Evolutionary conservation across 37 sponge, comb jelly and placozoan species (phyloP).

Genomic region (Halisarca cf. caerulea): DNA sequence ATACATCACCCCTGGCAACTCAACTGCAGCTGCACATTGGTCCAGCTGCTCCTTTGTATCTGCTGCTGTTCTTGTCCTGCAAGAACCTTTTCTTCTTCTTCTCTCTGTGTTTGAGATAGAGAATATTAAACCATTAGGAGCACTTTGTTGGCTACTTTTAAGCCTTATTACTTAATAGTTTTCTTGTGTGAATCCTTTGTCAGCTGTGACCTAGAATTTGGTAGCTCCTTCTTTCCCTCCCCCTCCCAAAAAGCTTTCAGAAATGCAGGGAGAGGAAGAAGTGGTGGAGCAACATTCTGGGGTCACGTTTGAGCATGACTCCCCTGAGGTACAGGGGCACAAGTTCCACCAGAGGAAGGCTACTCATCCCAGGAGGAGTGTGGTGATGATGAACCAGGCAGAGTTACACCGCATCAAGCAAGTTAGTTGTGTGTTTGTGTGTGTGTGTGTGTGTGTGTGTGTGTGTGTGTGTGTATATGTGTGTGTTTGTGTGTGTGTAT

Average conservation of each 20-base stretch:
- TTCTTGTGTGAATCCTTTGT: too few relatives aligned
- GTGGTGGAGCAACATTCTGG: neutral
- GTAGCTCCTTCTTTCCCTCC: too few relatives aligned
- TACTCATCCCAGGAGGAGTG: constrained; percentile 23
- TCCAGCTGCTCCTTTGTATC: neutral
- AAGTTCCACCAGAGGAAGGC: constrained; percentile 5
- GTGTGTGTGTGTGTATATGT: too few relatives aligned
- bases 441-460: too few relatives aligned
- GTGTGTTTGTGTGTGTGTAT: too few relatives aligned
- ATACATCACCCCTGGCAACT: neutral
- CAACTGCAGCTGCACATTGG: constrained; percentile 2
- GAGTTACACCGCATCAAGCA: constrained; percentile 13
- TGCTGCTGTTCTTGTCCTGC: neutral
- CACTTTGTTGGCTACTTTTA: too few relatives aligned
- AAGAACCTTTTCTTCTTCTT: neutral
- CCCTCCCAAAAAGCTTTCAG: neutral
- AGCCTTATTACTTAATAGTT: too few relatives aligned
- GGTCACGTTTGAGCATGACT: neutral
- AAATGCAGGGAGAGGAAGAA: constrained; percentile 3
- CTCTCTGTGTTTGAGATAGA: neutral
- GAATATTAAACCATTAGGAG: too few relatives aligned
- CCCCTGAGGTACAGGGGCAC: neutral
- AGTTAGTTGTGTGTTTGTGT: neutral
- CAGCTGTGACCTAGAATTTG: too few relatives aligned
- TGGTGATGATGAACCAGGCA: constrained; percentile 16